These are phyloP conservation scores for Apotomis turbidana DNA, from an alignment of 2,888 invertebrate species.

Conservation along the genomic window DNA sequence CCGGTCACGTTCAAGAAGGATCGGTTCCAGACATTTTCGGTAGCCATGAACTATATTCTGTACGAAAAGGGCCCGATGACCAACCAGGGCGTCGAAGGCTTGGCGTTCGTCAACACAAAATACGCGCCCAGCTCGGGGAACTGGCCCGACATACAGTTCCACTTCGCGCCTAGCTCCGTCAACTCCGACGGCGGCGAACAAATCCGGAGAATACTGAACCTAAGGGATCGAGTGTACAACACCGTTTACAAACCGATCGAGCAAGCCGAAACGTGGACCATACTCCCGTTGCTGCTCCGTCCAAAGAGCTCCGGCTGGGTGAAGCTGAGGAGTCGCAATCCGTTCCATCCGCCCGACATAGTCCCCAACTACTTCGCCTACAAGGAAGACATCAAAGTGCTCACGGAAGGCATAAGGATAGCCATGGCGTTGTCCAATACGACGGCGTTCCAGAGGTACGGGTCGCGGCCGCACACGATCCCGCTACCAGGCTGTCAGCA, in stretches of 20 bases:
- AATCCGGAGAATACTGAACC: constrained; percentile 88
- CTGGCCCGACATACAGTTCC: constrained; percentile 95
- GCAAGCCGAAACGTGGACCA: constrained; percentile 92
- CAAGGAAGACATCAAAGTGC: constrained; percentile 89
- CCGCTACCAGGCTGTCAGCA: constrained; percentile 93
- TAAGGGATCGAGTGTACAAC: constrained; percentile 92
- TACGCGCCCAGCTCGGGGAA: constrained; percentile 90
- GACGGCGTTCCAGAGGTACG: constrained; percentile 91
- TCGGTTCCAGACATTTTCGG: constrained; percentile 90
- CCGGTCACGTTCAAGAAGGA: constrained; percentile 90
- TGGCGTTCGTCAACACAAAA: constrained; percentile 94
- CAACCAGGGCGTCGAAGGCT: constrained; percentile 92
- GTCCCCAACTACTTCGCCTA: constrained; percentile 97
- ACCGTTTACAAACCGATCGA: constrained; percentile 92
- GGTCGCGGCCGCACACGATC: constrained; percentile 90
- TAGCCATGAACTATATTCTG: constrained; percentile 91
- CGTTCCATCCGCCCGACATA: constrained; percentile 91
- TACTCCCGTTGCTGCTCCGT: constrained; percentile 90
- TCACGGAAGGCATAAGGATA: constrained; percentile 93
- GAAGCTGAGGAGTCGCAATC: constrained; percentile 91
- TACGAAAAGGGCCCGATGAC: constrained; percentile 94
- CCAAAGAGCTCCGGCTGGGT: constrained; percentile 95
- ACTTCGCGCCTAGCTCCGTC: constrained; percentile 93
- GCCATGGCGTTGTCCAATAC: constrained; percentile 92
- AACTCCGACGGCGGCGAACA: constrained; percentile 93